Conservation (phyloP, 2,888 invertebrate genomes). For the Tupiocoris notatus region DNA sequence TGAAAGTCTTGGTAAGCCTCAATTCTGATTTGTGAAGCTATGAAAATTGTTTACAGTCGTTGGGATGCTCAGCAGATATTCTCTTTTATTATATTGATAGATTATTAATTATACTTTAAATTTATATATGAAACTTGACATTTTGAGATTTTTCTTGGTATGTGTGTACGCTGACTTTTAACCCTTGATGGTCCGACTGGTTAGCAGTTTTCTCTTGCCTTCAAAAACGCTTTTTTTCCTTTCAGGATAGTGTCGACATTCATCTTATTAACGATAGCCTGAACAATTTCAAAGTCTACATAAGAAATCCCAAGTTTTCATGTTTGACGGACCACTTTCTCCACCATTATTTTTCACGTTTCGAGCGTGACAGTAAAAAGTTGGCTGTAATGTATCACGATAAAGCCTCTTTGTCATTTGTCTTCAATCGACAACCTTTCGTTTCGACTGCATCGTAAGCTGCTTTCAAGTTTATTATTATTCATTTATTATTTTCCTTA, state of each 20-base stretch:
- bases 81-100: no score
- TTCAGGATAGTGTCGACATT: conserved; percentile 26
- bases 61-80: no score
- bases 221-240: background rate
- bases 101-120: no score
- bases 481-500: no score
- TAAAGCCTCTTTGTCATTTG: conserved; percentile 12
- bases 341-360: conserved; percentile 24
- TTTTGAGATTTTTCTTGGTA: no score
- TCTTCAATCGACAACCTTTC: background rate
- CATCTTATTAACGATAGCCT: background rate
- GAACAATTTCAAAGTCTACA: conserved; percentile 10
- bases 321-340: conserved; percentile 29
- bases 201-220: no score
- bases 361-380: conserved; percentile 7
- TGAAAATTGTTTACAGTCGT: no score
- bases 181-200: no score
- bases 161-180: no score
- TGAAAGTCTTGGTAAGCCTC: conserved; percentile 10
- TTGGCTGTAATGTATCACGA: conserved; percentile 15
- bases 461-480: background rate
- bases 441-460: conserved; percentile 1
- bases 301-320: conserved; percentile 7
- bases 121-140: no score
- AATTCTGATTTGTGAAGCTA: no score